Percentiles rank a stretch among this genome's conserved stretches.
These are phyloP conservation scores for Desoria tigrina DNA, from an alignment of 2,888 invertebrate genomes.

Conservation along the genomic window DNA sequence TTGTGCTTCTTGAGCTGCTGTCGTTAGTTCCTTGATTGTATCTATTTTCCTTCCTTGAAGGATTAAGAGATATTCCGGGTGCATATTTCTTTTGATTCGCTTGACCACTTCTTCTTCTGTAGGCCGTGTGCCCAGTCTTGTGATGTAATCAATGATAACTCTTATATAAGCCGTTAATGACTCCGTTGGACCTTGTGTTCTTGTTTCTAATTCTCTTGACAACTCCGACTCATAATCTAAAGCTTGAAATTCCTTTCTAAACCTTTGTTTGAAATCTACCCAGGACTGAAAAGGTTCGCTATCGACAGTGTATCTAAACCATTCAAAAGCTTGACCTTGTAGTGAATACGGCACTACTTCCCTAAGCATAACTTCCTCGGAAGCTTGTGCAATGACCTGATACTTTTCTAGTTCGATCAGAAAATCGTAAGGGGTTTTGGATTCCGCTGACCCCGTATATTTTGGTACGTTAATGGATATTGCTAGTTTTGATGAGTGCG, in stretches of 20 bases:
- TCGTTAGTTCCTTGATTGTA: constrained; percentile 8
- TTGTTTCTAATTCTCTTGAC: constrained; percentile 16
- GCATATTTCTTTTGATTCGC: constrained; percentile 9
- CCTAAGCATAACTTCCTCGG: constrained; percentile 8
- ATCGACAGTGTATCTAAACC: constrained; percentile 11
- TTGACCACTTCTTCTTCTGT: not conserved
- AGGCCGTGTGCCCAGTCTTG: constrained; percentile 7
- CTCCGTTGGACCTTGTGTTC: constrained; percentile 20
- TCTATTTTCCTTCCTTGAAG: not conserved
- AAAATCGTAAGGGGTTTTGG: constrained; percentile 11
- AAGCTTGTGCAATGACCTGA: not conserved
- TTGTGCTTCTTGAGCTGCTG: constrained; percentile 20
- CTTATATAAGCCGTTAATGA: constrained; percentile 16
- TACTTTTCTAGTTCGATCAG: constrained; percentile 14
- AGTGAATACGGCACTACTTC: constrained; percentile 7
- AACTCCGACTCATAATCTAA: constrained; percentile 9
- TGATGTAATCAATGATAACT: constrained; percentile 3
- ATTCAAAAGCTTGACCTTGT: constrained; percentile 10
- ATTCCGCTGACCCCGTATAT: constrained; percentile 1
- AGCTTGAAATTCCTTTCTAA: constrained; percentile 20
- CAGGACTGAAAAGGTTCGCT: not conserved
- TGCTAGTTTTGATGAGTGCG: constrained; percentile 12
- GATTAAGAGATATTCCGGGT: constrained; percentile 18
- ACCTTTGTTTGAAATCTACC: constrained; percentile 7
- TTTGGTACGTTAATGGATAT: constrained; percentile 5